phyloP scores from a whole-genome alignment of 2,113 vertebrate species.

The rabbit (Oryctolagus cuniculus) region mOryCun1.1 NC_091440.1:130731501-130732000 shows the following conservation, averaged over 20 bases:
- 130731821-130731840: constrained; percentile 21
- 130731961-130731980: constrained; percentile 66
- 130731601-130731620: neutral
- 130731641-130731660: neutral
- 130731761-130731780: neutral
- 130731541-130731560: neutral
- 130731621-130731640: neutral
- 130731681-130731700: neutral
- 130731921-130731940: constrained; percentile 42
- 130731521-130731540: neutral
- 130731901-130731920: constrained; percentile 11
- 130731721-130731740: neutral
- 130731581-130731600: neutral
- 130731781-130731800: neutral
- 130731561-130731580: neutral
- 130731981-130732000: constrained; percentile 69
- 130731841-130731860: constrained; percentile 1
- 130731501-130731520: neutral
- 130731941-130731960: constrained; percentile 22
- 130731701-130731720: neutral
- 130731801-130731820: neutral
- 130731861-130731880: constrained; percentile 34
- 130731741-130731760: neutral
- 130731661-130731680: neutral
- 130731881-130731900: neutral